Evolutionary conservation across 2,797 vertebrate species (phyloP).

Genomic region (Cichlasoma orientale): DNA sequence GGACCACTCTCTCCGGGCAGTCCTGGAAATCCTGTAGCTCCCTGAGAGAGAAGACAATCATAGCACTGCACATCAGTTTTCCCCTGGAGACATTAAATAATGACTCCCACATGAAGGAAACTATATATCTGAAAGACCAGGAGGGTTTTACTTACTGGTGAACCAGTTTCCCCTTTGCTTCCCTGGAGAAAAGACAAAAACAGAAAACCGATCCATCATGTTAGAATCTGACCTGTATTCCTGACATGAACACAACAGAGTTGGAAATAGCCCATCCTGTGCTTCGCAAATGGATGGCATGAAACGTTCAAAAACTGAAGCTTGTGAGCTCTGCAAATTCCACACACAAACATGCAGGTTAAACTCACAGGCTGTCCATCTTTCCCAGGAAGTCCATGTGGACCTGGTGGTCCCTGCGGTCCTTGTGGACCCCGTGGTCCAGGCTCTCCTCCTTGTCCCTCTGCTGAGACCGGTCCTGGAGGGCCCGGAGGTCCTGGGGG

Average conservation of each 20-base stretch:
- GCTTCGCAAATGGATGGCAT: not conserved
- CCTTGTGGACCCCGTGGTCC: slow-evolving; percentile 74
- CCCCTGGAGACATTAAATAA: not conserved
- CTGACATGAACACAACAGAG: not conserved
- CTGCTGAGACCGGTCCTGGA: slow-evolving; percentile 51
- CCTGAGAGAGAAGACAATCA: slow-evolving; percentile 69
- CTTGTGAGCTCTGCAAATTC: not conserved
- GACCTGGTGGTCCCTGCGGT: slow-evolving; percentile 54
- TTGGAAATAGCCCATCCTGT: not conserved
- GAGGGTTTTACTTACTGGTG: slow-evolving; percentile 72
- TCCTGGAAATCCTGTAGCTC: slow-evolving; percentile 80
- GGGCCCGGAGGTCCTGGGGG: slow-evolving; percentile 68
- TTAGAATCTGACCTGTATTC: not conserved
- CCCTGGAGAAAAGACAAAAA: slow-evolving; percentile 74
- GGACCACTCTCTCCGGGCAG: slow-evolving; percentile 77
- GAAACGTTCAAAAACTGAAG: not conserved
- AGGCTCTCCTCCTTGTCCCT: slow-evolving; percentile 55
- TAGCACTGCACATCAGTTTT: not conserved
- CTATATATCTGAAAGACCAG: not conserved
- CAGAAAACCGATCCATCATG: slow-evolving; percentile 24
- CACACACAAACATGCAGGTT: not conserved
- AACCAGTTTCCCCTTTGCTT: slow-evolving; percentile 74
- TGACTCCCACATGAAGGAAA: not conserved
- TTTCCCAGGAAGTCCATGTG: slow-evolving; percentile 72
- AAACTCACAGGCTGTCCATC: slow-evolving; percentile 77